Evolutionary conservation across 2,797 vertebrate species (phyloP).

Genomic region (Peromyscus attwateri): DNA sequence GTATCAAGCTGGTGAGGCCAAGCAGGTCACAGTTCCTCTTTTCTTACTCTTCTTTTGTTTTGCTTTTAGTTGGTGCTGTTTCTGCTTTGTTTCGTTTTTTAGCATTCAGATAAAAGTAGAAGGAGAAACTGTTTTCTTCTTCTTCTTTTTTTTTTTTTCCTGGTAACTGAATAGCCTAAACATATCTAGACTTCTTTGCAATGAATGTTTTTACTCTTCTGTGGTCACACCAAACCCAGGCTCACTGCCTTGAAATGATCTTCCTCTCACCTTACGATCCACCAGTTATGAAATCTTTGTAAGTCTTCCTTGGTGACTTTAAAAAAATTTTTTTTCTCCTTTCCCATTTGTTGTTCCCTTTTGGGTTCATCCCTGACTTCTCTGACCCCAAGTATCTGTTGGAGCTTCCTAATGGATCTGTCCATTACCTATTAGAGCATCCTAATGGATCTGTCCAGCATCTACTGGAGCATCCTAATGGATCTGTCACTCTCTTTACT

Average conservation of each 20-base stretch:
- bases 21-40: background rate
- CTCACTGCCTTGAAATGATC: background rate
- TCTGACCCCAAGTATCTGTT: background rate
- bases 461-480: background rate
- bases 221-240: background rate
- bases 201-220: background rate
- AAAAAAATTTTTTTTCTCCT: background rate
- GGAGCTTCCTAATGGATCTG: background rate
- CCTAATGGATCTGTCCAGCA: background rate
- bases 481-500: background rate
- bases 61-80: conserved; percentile 2
- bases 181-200: background rate
- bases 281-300: background rate
- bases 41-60: background rate
- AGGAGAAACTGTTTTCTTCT: background rate
- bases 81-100: background rate
- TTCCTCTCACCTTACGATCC: background rate
- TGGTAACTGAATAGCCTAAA: background rate
- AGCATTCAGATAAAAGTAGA: background rate
- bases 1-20: background rate
- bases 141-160: no score
- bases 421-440: no score
- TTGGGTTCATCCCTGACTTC: background rate
- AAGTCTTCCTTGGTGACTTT: background rate
- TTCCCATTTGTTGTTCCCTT: background rate